These are phyloP conservation scores for Fistularia commersonii DNA, from an alignment of 2,797 vertebrate genomes.

Conservation along the genomic window DNA sequence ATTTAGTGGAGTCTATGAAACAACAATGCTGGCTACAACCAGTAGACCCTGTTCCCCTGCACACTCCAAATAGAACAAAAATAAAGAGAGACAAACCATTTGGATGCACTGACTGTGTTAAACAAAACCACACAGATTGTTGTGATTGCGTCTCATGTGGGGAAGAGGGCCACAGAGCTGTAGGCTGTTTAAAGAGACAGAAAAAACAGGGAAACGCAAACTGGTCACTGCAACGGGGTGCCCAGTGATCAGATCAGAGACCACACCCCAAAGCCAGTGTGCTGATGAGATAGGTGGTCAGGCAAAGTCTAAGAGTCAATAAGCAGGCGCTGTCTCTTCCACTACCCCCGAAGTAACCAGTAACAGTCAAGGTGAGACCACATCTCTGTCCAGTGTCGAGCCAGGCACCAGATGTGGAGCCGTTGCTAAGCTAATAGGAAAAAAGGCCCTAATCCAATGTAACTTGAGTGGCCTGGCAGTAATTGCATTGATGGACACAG, in stretches of 20 bases:
- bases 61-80: not conserved
- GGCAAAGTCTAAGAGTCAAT: too few relatives aligned
- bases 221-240: constrained; percentile 21
- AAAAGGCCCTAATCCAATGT: too few relatives aligned
- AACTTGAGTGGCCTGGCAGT: too few relatives aligned
- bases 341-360: too few relatives aligned
- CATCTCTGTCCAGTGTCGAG: too few relatives aligned
- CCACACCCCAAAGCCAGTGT: constrained; percentile 21
- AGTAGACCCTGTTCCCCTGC: not conserved
- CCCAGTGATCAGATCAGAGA: constrained; percentile 14
- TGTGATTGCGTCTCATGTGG: constrained; percentile 29
- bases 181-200: constrained; percentile 21
- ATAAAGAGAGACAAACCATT: not conserved
- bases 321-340: too few relatives aligned
- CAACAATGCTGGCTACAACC: not conserved
- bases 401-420: too few relatives aligned
- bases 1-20: not conserved
- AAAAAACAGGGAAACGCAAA: constrained; percentile 10
- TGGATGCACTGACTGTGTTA: constrained; percentile 21
- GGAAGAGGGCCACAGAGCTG: constrained; percentile 24
- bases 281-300: too few relatives aligned
- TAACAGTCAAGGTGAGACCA: too few relatives aligned
- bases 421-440: too few relatives aligned
- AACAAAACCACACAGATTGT: not conserved
- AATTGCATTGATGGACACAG: too few relatives aligned